phyloP scores from a whole-genome alignment of 2,113 vertebrate species.

The Microcebus murinus region DNA sequence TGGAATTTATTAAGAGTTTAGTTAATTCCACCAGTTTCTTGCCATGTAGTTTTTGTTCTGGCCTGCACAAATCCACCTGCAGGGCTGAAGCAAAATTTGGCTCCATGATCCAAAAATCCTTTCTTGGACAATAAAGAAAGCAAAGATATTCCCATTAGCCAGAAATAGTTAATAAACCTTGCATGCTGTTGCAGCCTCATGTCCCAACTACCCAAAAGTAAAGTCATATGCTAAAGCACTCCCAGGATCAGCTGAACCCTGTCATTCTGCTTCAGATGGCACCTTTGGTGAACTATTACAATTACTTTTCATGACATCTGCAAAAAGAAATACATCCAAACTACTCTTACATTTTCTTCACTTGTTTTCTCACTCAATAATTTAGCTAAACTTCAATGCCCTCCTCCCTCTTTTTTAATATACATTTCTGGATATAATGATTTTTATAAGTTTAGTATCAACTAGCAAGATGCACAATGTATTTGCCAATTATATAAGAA shows the following conservation, averaged over 20 bases:
- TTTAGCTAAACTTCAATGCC: not conserved
- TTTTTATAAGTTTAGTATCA: conserved; percentile 40
- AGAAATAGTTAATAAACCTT: not conserved
- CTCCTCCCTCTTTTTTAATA: not conserved
- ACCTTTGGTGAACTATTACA: not conserved
- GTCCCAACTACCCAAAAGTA: not conserved
- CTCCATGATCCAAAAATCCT: conserved; percentile 10
- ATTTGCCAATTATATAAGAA: not conserved
- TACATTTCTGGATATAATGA: not conserved
- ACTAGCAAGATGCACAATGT: conserved; percentile 40
- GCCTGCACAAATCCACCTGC: conserved; percentile 64
- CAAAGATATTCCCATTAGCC: conserved; percentile 26
- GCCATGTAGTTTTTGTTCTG: conserved; percentile 56
- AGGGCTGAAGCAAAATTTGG: conserved; percentile 5
- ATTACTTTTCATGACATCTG: not conserved
- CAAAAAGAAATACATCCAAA: conserved; percentile 12
- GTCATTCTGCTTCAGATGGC: not conserved
- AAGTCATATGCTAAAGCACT: not conserved
- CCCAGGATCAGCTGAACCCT: not conserved
- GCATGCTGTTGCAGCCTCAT: not conserved
- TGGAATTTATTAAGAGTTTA: conserved; percentile 72
- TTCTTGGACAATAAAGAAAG: not conserved
- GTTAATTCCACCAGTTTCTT: conserved; percentile 54
- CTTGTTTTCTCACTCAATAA: conserved; percentile 12
- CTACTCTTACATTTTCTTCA: not conserved